Conservation (phyloP, 2,113 vertebrate genomes). For the Melanostigma gelatinosum region DNA sequence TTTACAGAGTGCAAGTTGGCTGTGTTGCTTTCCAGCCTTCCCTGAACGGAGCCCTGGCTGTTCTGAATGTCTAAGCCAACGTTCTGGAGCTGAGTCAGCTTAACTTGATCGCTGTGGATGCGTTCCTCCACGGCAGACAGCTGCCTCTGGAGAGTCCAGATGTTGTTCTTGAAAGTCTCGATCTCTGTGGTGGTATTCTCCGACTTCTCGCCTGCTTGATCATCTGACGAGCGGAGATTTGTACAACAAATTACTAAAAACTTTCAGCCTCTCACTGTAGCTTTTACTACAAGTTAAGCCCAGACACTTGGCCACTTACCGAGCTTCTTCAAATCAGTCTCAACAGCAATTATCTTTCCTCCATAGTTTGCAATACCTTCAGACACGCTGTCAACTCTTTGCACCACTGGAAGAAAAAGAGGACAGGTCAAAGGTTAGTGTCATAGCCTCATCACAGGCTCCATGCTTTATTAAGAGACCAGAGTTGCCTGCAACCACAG, state of each 20-base stretch:
- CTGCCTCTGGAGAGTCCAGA: slow-evolving; percentile 89
- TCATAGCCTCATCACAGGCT: slow-evolving; percentile 17
- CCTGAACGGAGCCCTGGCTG: slow-evolving; percentile 89
- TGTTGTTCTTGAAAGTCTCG: slow-evolving; percentile 90
- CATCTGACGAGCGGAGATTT: slow-evolving; percentile 79
- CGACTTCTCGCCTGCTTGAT: slow-evolving; percentile 91
- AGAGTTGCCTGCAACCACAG: slow-evolving; percentile 70
- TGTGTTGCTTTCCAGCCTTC: slow-evolving; percentile 87
- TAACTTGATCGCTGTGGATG: slow-evolving; percentile 88
- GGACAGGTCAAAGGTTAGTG: slow-evolving; percentile 47
- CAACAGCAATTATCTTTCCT: slow-evolving; percentile 91
- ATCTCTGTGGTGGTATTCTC: slow-evolving; percentile 92
- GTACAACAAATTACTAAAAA: slow-evolving; percentile 1
- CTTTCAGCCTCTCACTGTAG: background rate
- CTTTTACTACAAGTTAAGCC: background rate
- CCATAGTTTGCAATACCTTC: slow-evolving; percentile 91
- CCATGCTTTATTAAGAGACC: slow-evolving; percentile 54
- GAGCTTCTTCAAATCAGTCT: slow-evolving; percentile 92
- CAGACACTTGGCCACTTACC: slow-evolving; percentile 81
- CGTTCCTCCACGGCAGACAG: slow-evolving; percentile 90
- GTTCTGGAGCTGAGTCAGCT: slow-evolving; percentile 90
- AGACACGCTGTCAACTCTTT: slow-evolving; percentile 94
- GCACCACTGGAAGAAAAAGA: slow-evolving; percentile 88
- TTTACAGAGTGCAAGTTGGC: slow-evolving; percentile 89
- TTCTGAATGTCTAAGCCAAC: slow-evolving; percentile 86